phyloP scores from a whole-genome alignment of 1,140 invertebrate genomes.

The Drosophila asahinai region DNA sequence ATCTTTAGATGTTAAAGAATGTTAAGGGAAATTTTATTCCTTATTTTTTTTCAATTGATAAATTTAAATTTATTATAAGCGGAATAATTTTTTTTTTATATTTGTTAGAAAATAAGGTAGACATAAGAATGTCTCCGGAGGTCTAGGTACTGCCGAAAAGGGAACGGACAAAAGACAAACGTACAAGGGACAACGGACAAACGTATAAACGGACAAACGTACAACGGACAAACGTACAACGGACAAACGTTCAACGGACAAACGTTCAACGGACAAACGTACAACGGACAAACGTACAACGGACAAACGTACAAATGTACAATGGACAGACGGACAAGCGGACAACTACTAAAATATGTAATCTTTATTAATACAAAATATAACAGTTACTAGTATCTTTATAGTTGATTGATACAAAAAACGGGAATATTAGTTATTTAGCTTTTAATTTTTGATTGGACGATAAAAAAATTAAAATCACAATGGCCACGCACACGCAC shows the following conservation, averaged over 20 bases:
- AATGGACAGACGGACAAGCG: not conserved
- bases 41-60: too few relatives aligned
- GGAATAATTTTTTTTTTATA: not conserved
- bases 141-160: not conserved
- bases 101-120: too few relatives aligned
- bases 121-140: too few relatives aligned
- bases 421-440: not conserved
- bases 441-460: conserved; percentile 23
- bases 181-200: not conserved
- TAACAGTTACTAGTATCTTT: too few relatives aligned
- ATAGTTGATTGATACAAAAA: not conserved
- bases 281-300: too few relatives aligned
- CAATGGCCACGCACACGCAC: conserved; percentile 21
- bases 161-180: not conserved
- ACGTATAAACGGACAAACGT: not conserved
- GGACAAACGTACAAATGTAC: not conserved
- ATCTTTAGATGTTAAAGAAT: not conserved
- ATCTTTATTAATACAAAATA: too few relatives aligned
- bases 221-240: not conserved
- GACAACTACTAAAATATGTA: too few relatives aligned
- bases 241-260: too few relatives aligned
- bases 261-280: too few relatives aligned
- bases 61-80: not conserved
- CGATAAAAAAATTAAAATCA: conserved; percentile 67
- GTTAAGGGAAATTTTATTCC: too few relatives aligned